Conservation (phyloP, 2,888 invertebrate genomes). For the Alcis repandata region DNA sequence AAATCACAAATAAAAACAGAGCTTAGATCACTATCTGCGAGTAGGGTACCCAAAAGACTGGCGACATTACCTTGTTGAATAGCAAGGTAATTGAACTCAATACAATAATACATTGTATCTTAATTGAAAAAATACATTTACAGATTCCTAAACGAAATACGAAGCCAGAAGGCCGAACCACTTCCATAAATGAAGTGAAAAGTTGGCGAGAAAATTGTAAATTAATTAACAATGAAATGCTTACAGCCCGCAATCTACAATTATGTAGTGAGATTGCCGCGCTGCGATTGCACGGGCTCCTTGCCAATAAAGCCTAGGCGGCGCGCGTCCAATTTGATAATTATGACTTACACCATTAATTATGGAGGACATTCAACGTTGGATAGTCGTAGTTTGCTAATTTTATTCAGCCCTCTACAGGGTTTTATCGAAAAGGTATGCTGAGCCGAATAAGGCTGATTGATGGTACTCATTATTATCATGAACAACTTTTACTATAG, state of each 20-base stretch:
- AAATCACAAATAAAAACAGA: no score
- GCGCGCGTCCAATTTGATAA: constrained; percentile 66
- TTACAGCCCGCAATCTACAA: constrained; percentile 66
- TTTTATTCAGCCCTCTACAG: constrained; percentile 1
- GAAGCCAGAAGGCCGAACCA: constrained; percentile 24
- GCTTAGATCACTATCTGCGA: no score
- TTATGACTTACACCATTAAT: constrained; percentile 72
- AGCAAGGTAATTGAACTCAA: no score
- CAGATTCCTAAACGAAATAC: background rate
- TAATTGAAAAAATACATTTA: background rate
- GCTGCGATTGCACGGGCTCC: constrained; percentile 69
- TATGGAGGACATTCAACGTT: constrained; percentile 48
- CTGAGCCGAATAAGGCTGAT: no score
- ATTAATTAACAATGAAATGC: constrained; percentile 79
- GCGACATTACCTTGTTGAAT: no score
- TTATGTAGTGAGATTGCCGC: constrained; percentile 68
- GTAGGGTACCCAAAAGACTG: no score
- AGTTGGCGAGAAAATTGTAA: constrained; percentile 76
- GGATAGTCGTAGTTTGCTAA: constrained; percentile 19
- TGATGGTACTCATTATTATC: no score
- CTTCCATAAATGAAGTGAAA: constrained; percentile 57
- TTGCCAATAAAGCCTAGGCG: constrained; percentile 69
- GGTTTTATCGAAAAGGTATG: no score
- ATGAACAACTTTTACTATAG: no score
- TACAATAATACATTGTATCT: no score